phyloP scores from a whole-genome alignment of 2,797 vertebrate genomes.

The Salarias fasciatus region DNA sequence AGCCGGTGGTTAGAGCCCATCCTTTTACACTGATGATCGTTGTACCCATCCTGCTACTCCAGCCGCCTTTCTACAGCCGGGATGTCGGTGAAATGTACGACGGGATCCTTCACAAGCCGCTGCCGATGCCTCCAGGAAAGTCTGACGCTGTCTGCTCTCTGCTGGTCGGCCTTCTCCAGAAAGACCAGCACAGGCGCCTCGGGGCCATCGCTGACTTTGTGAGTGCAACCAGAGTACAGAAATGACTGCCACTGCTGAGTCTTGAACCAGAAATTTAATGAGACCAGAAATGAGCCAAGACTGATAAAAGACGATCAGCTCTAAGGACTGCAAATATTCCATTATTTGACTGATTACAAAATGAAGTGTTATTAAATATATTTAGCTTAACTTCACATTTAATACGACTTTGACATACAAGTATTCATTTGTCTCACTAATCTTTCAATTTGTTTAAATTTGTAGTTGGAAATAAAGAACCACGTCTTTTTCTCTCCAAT shows the following conservation, averaged over 20 bases:
- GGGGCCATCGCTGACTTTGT: constrained; percentile 97
- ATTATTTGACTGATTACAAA: too few species aligned
- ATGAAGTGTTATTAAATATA: too few species aligned
- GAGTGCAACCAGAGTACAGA: constrained; percentile 52
- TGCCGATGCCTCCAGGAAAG: constrained; percentile 89
- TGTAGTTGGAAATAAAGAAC: constrained; percentile 95
- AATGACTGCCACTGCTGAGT: not conserved
- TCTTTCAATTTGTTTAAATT: constrained; percentile 39
- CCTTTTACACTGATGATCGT: too few species aligned
- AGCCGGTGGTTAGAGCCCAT: not conserved
- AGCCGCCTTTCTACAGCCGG: constrained; percentile 96
- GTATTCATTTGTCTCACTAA: too few species aligned
- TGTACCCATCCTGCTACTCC: not conserved
- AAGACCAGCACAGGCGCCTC: constrained; percentile 91
- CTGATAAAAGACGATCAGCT: too few species aligned
- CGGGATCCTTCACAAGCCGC: constrained; percentile 92
- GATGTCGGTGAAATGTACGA: constrained; percentile 97
- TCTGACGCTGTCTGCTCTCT: constrained; percentile 90
- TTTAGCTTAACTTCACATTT: too few species aligned
- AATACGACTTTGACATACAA: too few species aligned
- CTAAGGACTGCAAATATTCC: too few species aligned
- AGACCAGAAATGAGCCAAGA: too few species aligned
- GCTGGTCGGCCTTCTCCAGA: constrained; percentile 92
- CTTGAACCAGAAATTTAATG: constrained; percentile 16
- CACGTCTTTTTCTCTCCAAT: constrained; percentile 95